Base-by-base conservation (phyloP, 1,140 invertebrate genomes). In the Nephotettix cincticeps region DNA sequence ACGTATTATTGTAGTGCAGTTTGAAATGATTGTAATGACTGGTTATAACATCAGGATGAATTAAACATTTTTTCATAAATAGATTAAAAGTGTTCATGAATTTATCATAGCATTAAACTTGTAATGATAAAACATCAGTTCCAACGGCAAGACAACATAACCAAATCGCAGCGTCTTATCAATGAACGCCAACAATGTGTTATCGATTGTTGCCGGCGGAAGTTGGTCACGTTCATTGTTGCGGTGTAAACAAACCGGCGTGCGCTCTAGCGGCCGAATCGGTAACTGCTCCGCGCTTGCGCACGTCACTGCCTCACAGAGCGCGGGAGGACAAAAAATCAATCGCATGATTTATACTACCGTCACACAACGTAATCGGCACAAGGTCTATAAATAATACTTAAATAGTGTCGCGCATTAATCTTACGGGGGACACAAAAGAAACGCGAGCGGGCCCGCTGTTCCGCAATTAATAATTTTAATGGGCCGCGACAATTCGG, bases 401-500 rank as follows among this genome's bases (percentile, higher is more conserved):
- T 67, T 67, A 67, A 67, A 67, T 45, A 67, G 36, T 67, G 64
- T 40, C 23, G 21, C n/a, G 40, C 64, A 67, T 67, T 67, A 67
- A 67, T 67, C 64, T 67, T 67, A 67, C 17, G 17, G 36, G 32
- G 64, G 27, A 21, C 64, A 67, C 64, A 67, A 67, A 67, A 67
- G 64, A 67, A 67, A 67, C 64, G 30, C 64, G 30, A 40, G 19
- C 32, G 40, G 32, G 23, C 14, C 61, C 30, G 61, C 64, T 43
- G 64, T 61, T 43, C 40, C 32, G 64, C 40, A 67, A 67, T 67
- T 67, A 67, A 67, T 67, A 67, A 67, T 67, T 67, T 67, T 67
- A 67, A 67, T 67, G 64, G 64, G 17, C 36, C 64, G 64, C 32
- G 64, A 67, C 64, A 67, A 67, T 67, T 67, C 64, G 32, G 9